Conservation (phyloP, 2,113 vertebrate species). For the Calidris pugnax region DNA sequence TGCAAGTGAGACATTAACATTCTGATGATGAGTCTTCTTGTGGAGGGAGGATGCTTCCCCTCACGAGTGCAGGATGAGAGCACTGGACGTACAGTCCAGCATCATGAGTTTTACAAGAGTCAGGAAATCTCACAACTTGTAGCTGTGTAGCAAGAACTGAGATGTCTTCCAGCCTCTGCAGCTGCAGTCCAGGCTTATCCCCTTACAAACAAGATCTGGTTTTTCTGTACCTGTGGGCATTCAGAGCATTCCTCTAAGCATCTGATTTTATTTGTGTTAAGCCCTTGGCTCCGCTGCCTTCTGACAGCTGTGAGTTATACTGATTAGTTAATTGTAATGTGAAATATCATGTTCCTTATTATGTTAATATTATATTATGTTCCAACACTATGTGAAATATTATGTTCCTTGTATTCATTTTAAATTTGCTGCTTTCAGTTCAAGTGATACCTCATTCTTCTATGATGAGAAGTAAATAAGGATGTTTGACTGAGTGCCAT, state of each 20-base stretch:
- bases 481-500: background rate
- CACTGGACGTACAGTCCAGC: background rate
- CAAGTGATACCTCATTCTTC: background rate
- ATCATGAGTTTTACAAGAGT: background rate
- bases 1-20: slow-evolving; percentile 10
- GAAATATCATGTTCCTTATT: slow-evolving; percentile 36
- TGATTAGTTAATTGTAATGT: slow-evolving; percentile 26
- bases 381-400: background rate
- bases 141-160: background rate
- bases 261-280: background rate
- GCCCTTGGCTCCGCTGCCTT: background rate
- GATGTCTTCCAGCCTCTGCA: background rate
- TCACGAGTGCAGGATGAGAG: background rate
- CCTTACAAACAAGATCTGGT: background rate
- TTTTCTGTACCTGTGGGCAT: background rate
- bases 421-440: background rate
- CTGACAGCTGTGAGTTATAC: background rate
- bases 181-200: background rate
- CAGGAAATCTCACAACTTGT: background rate
- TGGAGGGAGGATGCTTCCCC: background rate
- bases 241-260: background rate
- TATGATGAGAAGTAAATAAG: background rate
- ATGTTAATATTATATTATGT: slow-evolving; percentile 1
- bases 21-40: background rate
- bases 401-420: background rate